Conservation (phyloP, 2,797 vertebrate species). For the Amazona finschi region DNA sequence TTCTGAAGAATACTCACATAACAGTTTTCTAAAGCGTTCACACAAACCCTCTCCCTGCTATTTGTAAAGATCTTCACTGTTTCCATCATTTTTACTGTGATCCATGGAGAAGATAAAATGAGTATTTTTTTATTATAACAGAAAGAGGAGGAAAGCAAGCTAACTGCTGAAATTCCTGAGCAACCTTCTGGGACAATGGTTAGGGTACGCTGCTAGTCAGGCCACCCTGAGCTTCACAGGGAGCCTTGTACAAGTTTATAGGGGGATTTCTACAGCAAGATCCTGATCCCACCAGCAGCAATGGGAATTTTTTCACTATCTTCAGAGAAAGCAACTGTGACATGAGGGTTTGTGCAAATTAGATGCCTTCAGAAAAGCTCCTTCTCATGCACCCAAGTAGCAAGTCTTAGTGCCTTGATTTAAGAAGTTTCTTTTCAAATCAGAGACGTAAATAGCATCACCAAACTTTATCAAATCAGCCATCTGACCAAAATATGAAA, state of each 20-base stretch:
- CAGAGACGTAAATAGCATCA: neutral
- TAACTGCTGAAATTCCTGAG: neutral
- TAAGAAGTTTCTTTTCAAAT: neutral
- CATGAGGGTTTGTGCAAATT: neutral
- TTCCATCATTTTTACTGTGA: neutral
- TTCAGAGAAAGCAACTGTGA: neutral
- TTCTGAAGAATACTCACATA: neutral
- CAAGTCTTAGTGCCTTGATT: neutral
- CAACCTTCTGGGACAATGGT: neutral
- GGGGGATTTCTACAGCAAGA: neutral
- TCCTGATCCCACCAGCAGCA: neutral
- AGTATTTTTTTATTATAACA: neutral
- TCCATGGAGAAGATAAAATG: neutral
- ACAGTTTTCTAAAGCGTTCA: neutral
- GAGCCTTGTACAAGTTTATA: neutral
- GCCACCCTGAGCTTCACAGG: neutral
- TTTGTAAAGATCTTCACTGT: neutral
- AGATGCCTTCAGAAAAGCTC: neutral
- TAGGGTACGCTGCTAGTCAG: rapidly evolving
- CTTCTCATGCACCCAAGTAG: neutral
- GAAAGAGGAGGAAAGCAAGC: neutral
- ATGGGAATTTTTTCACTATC: neutral
- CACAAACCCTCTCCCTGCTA: neutral
- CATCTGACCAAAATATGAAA: neutral
- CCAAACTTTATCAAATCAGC: neutral